Conservation (phyloP, 2,888 invertebrate species). For the Microdon myrmicae region DNA sequence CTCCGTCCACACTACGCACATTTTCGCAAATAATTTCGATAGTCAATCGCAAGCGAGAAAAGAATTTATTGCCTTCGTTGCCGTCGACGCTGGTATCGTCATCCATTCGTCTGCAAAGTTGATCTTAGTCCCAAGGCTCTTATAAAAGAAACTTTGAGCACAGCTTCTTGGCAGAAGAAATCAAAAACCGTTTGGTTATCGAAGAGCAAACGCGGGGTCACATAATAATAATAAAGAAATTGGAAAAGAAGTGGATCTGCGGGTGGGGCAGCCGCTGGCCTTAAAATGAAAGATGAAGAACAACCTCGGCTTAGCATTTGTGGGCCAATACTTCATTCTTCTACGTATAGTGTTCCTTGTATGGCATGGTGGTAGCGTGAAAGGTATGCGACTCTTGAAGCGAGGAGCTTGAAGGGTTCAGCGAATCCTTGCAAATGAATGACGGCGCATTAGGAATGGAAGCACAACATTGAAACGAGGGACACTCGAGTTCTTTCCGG, state of each 20-base stretch:
- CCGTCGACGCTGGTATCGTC: constrained; percentile 1
- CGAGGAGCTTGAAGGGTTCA: not conserved
- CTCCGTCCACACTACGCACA: constrained; percentile 3
- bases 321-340: constrained; percentile 30
- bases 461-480: constrained; percentile 11
- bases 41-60: constrained; percentile 48
- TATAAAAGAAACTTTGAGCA: constrained; percentile 27
- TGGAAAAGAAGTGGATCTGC: constrained; percentile 13
- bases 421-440: constrained; percentile 5
- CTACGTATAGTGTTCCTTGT: constrained; percentile 7
- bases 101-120: constrained; percentile 29
- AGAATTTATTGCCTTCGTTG: constrained; percentile 46
- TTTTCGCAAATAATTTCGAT: constrained; percentile 27
- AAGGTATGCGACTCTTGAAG: not conserved
- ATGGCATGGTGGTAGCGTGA: not conserved
- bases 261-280: constrained; percentile 1
- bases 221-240: constrained; percentile 43
- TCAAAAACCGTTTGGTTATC: constrained; percentile 34
- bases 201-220: constrained; percentile 14
- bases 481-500: constrained; percentile 9
- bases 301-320: too few species aligned
- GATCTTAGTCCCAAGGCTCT: constrained; percentile 45
- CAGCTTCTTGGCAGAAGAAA: constrained; percentile 20
- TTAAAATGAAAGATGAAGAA: constrained; percentile 27
- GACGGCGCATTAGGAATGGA: constrained; percentile 2